phyloP scores from a whole-genome alignment of 2,113 vertebrate species.

The Eupsittula cactorum region DNA sequence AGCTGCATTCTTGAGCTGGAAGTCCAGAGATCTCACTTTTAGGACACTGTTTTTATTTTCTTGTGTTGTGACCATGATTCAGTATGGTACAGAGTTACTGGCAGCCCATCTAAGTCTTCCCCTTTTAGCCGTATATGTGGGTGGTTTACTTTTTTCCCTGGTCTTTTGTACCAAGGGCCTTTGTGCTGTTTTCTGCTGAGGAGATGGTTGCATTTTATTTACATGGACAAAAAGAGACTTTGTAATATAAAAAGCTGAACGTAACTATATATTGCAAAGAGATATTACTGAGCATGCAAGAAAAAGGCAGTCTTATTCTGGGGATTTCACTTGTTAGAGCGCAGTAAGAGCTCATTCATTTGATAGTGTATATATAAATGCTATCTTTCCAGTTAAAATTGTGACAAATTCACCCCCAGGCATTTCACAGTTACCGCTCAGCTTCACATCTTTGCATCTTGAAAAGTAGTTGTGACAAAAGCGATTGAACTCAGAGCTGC shows the following conservation, averaged over 20 bases:
- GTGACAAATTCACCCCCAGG: neutral
- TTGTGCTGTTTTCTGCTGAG: neutral
- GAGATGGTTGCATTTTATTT: neutral
- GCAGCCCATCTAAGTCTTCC: neutral
- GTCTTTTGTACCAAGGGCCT: neutral
- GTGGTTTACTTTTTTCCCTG: neutral
- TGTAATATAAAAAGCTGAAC: neutral
- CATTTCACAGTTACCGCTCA: neutral
- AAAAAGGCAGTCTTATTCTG: neutral
- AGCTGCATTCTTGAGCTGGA: neutral
- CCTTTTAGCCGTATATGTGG: neutral
- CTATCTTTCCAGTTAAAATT: neutral
- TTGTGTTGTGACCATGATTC: neutral
- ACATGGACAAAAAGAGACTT: neutral
- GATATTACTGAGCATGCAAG: neutral
- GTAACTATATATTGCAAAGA: neutral
- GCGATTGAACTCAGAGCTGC: neutral
- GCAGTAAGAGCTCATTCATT: neutral
- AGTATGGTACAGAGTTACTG: rapidly evolving
- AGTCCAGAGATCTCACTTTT: neutral
- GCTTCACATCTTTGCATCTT: neutral
- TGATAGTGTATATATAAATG: neutral
- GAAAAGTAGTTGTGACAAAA: neutral
- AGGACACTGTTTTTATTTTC: neutral
- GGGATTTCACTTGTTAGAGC: neutral